These are phyloP conservation scores for Channa striata DNA, from an alignment of 2,797 vertebrate genomes.

Conservation along the genomic window DNA sequence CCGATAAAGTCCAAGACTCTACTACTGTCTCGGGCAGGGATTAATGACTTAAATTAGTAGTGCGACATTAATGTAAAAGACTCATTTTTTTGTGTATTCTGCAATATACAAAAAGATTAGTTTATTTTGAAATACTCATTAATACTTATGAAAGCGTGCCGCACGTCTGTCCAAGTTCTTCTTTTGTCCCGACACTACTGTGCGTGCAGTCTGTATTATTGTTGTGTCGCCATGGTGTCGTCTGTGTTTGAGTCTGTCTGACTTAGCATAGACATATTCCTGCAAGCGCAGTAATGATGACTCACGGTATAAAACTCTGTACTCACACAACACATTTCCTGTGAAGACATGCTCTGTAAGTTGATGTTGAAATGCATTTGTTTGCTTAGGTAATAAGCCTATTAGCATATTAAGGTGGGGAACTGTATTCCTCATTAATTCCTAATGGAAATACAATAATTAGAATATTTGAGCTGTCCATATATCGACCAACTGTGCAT, in stretches of 20 bases:
- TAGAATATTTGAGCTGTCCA: background rate
- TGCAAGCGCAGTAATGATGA: constrained; percentile 52
- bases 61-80: background rate
- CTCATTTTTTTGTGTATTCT: constrained; percentile 1
- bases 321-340: constrained; percentile 39
- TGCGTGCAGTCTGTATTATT: constrained; percentile 50
- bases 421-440: no score
- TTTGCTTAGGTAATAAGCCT: background rate
- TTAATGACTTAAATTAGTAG: constrained; percentile 16
- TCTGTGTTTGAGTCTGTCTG: constrained; percentile 52
- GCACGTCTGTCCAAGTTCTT: constrained; percentile 10
- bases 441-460: background rate
- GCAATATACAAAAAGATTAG: background rate
- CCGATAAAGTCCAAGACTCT: constrained; percentile 19
- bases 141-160: constrained; percentile 27
- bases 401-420: background rate
- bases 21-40: constrained; percentile 24
- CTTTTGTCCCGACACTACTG: constrained; percentile 8
- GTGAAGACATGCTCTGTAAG: constrained; percentile 25
- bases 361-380: constrained; percentile 23
- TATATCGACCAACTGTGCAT: background rate
- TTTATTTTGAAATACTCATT: constrained; percentile 25
- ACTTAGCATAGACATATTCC: constrained; percentile 41
- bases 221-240: constrained; percentile 58
- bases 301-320: constrained; percentile 42